Conservation (phyloP, 2,888 invertebrate species). For the Plebejus argus region DNA sequence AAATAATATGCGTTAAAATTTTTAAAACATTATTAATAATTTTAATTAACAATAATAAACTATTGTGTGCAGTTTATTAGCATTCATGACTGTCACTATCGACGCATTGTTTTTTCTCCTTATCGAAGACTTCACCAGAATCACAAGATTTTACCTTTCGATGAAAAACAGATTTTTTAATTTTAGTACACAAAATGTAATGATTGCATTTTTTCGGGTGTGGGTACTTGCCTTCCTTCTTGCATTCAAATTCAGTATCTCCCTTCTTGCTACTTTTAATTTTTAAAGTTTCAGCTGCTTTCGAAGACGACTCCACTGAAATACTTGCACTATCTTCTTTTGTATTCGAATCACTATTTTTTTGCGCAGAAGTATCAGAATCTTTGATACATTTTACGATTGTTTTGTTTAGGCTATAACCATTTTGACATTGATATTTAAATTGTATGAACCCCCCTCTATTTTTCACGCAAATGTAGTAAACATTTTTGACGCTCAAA, state of each 20-base stretch:
- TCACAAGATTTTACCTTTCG: constrained; percentile 66
- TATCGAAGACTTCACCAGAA: constrained; percentile 66
- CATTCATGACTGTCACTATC: constrained; percentile 61
- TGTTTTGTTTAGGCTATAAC: constrained; percentile 60
- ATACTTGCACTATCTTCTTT: constrained; percentile 45
- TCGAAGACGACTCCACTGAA: constrained; percentile 7
- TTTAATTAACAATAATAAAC: neutral
- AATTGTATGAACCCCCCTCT: constrained; percentile 55
- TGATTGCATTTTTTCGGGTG: constrained; percentile 63
- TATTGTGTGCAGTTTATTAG: constrained; percentile 33
- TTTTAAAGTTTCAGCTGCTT: constrained; percentile 34
- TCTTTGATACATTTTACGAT: constrained; percentile 53
- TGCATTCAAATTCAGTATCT: constrained; percentile 54
- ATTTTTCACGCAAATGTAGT: constrained; percentile 67
- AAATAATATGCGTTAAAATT: neutral
- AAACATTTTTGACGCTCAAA: constrained; percentile 60
- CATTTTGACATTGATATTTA: constrained; percentile 64
- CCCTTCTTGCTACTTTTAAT: constrained; percentile 38
- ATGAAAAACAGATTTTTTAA: constrained; percentile 52
- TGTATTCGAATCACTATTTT: constrained; percentile 43
- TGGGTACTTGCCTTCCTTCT: constrained; percentile 61
- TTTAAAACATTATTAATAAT: neutral
- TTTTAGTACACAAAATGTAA: constrained; percentile 70
- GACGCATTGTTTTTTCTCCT: constrained; percentile 59
- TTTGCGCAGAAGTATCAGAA: constrained; percentile 38